Conservation (phyloP, 1,140 invertebrate genomes). For the Neodiprion virginianus region DNA sequence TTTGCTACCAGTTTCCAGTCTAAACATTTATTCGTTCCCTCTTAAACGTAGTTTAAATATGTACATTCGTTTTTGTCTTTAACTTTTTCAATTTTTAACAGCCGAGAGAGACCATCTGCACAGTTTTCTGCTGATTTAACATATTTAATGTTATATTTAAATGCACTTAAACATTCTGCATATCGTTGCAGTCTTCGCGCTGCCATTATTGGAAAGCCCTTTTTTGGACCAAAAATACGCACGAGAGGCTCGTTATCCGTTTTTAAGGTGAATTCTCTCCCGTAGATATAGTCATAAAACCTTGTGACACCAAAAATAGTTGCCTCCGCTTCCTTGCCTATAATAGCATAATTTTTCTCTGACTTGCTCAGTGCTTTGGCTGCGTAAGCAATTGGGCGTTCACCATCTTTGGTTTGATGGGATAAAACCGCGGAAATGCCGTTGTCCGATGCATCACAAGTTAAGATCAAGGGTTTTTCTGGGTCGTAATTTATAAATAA, state of each 20-base stretch:
- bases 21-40: background rate
- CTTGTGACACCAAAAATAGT: constrained; percentile 35
- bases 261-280: constrained; percentile 42
- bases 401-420: constrained; percentile 16
- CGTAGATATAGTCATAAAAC: constrained; percentile 48
- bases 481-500: constrained; percentile 26
- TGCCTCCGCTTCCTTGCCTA: constrained; percentile 12
- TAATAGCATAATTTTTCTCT: constrained; percentile 14
- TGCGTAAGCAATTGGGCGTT: constrained; percentile 24
- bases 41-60: background rate
- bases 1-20: background rate
- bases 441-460: constrained; percentile 29
- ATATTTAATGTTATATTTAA: constrained; percentile 28
- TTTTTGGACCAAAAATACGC: constrained; percentile 36
- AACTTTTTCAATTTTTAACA: constrained; percentile 5
- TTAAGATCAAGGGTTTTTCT: constrained; percentile 24
- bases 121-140: constrained; percentile 28
- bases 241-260: constrained; percentile 44
- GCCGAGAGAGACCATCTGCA: constrained; percentile 40
- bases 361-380: background rate
- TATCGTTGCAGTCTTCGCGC: constrained; percentile 29
- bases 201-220: constrained; percentile 30
- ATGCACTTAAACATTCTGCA: constrained; percentile 29
- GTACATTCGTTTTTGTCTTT: background rate
- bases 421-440: constrained; percentile 26